Evolutionary conservation across 2,888 invertebrate genomes (phyloP), one percentile per base, ranked within the genome.

Genomic region (Vannuccia rotundouncinata): DNA sequence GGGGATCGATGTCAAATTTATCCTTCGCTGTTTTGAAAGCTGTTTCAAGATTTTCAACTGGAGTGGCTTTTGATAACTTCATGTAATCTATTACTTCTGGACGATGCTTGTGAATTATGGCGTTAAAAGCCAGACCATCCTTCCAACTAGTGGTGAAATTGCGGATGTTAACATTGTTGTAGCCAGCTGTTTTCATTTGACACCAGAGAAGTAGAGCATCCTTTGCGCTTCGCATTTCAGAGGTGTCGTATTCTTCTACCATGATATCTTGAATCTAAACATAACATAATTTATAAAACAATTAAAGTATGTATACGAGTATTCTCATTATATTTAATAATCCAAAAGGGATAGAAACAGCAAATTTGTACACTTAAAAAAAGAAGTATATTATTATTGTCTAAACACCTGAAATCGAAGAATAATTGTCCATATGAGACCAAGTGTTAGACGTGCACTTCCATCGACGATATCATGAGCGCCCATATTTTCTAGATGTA

Each of bases 121-220:
- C 99, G 89, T 99, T 99, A 90, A 99, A 99, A 22, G 98, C 99
- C 81, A 99, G 90, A 82, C 99, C 99, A 89, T 99, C 98, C 75
- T 96, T 92, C 99, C 99, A 99, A 2, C 96, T 96, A 29, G 96
- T 97, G 74, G 98, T 97, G 89, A 99, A 99, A 90, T 99, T 99
- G 82, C 97, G 91, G 25, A 99, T 96, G 87, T 99, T 99, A 29
- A 99, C 99, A 88, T 99, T 99, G 87, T 95, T 93, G 89, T 99
- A 99, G 76, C 99, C 99, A 73, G 99, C 99, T 0, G 99, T 99
- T 90, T 99, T 99, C 97, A 99, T 99, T 90, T 99, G 99, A 90
- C 99, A 99, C 99, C 99, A 99, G 81, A 99, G 90, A 76, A 98
- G 90, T 80, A 98, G 90, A 0, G 99, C 99, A 89, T 99, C 88